Evolutionary conservation across 2,797 vertebrate genomes (phyloP).

Genomic region (Sphenodon punctatus): DNA sequence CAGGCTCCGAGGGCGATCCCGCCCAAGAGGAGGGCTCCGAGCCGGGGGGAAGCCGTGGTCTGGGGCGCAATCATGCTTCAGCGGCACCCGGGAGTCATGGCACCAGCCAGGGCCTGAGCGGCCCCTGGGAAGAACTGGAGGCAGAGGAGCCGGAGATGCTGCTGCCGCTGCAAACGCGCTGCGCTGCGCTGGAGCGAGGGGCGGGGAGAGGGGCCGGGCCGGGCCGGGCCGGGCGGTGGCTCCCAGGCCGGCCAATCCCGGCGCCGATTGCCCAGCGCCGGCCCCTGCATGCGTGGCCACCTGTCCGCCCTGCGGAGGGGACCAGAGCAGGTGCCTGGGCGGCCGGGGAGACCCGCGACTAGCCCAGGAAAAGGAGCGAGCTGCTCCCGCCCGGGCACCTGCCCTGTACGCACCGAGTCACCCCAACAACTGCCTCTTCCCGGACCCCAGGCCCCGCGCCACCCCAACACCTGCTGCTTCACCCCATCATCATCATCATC

Average conservation of each 20-base stretch:
- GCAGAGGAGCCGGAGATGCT: not conserved
- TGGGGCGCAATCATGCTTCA: too few relatives aligned
- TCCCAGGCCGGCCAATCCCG: constrained; percentile 8
- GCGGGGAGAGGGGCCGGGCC: not conserved
- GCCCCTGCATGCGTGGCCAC: not conserved
- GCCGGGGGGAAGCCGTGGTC: not conserved
- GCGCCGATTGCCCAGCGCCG: constrained; percentile 20
- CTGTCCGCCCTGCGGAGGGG: not conserved
- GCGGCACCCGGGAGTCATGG: too few relatives aligned
- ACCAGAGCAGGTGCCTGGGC: not conserved
- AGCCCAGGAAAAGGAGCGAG: too few relatives aligned
- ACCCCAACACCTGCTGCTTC: too few relatives aligned
- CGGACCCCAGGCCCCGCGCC: not conserved
- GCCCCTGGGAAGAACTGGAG: constrained; percentile 30
- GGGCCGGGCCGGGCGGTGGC: not conserved
- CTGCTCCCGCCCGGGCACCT: too few relatives aligned
- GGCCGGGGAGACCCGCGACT: too few relatives aligned
- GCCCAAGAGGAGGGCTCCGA: not conserved
- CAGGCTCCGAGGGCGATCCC: constrained; percentile 27
- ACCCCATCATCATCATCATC: too few relatives aligned
- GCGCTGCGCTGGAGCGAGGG: not conserved
- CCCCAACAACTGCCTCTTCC: not conserved
- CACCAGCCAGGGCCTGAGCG: too few relatives aligned
- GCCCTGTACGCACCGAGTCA: not conserved
- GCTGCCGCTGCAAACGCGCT: too few relatives aligned